Evolutionary conservation across 2,888 invertebrate species (phyloP).

Genomic region (Agonopterix arenella): DNA sequence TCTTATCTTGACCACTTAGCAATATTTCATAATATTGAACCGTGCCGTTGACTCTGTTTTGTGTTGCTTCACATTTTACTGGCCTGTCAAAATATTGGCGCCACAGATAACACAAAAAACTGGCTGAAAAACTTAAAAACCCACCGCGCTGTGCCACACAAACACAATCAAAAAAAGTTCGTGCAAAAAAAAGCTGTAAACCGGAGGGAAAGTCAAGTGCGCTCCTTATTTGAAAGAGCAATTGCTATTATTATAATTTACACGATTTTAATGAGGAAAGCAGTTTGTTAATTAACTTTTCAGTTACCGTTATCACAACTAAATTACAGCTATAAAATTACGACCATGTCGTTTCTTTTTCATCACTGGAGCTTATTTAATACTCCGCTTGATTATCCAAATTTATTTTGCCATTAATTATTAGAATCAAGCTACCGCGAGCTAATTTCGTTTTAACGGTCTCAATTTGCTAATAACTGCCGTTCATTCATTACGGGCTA

Average conservation of each 20-base stretch:
- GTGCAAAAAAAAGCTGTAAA: no score
- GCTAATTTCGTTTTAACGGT: conserved; percentile 58
- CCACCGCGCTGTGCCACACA: conserved; percentile 1
- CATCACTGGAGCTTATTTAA: conserved; percentile 37
- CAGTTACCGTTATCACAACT: conserved; percentile 21
- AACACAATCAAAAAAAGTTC: neutral
- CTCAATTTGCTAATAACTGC: conserved; percentile 59
- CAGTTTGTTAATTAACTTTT: conserved; percentile 4
- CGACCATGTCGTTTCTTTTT: conserved; percentile 21
- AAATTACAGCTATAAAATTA: conserved; percentile 7
- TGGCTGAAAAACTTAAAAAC: conserved; percentile 3
- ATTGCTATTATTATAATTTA: neutral
- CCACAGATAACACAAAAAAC: conserved; percentile 27
- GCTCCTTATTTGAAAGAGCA: neutral
- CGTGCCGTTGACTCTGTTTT: conserved; percentile 38
- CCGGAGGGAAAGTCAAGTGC: no score
- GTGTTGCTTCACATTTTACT: conserved; percentile 31
- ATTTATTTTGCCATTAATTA: conserved; percentile 55
- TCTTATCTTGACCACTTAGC: conserved; percentile 62
- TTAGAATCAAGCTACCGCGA: conserved; percentile 40
- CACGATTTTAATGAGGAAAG: conserved; percentile 1
- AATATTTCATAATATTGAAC: conserved; percentile 56
- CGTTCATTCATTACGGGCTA: conserved; percentile 45
- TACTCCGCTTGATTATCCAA: conserved; percentile 46
- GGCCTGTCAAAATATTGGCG: conserved; percentile 60